phyloP scores from a whole-genome alignment of 2,797 vertebrate genomes.

The Dromococcyx pavoninus region DNA sequence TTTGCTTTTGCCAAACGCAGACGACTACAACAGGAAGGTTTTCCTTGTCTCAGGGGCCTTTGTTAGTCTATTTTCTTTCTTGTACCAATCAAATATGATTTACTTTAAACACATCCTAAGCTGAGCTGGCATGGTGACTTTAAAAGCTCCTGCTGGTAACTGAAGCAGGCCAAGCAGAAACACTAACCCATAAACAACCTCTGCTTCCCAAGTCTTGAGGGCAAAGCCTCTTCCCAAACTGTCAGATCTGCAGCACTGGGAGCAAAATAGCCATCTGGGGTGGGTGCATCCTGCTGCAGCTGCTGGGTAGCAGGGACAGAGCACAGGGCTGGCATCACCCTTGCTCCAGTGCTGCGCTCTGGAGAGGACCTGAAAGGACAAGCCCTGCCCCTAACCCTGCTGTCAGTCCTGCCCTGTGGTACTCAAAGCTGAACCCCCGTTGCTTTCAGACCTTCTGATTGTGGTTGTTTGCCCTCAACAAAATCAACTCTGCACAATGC shows the following conservation, averaged over 20 bases:
- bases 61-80: slow-evolving; percentile 23
- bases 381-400: background rate
- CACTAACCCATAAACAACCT: background rate
- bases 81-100: background rate
- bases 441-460: background rate
- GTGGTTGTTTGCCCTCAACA: background rate
- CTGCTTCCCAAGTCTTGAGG: background rate
- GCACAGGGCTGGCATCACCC: background rate
- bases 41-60: background rate
- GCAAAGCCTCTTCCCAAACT: background rate
- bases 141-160: background rate
- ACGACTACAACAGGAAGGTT: background rate
- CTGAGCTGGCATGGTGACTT: background rate
- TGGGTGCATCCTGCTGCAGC: background rate
- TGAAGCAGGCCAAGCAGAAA: background rate
- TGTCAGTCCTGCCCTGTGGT: background rate
- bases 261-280: fast-evolving
- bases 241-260: background rate
- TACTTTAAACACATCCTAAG: background rate
- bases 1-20: background rate
- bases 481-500: background rate
- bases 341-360: fast-evolving
- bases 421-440: background rate
- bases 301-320: background rate
- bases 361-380: background rate